Percentiles rank a stretch among this genome's conserved stretches.
Conservation (phyloP, 2,888 invertebrate genomes). For the Melitaea athalia region DNA sequence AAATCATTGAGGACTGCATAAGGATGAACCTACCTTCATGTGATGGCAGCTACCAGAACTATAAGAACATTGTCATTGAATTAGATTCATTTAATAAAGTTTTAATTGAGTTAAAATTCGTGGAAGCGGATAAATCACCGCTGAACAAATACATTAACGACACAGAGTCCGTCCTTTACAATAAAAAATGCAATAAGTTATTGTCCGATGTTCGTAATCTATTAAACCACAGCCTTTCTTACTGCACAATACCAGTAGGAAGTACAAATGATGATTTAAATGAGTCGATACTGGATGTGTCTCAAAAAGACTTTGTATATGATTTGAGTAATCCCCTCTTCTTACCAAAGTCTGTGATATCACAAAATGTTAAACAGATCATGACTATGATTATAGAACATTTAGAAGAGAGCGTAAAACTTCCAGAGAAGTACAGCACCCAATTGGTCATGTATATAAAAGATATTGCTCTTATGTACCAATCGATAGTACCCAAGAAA, state of each 20-base stretch:
- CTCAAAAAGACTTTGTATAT: constrained; percentile 56
- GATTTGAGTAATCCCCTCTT: constrained; percentile 67
- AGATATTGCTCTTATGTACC: constrained; percentile 74
- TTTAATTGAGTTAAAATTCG: constrained; percentile 73
- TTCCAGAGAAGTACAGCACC: constrained; percentile 65
- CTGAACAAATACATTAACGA: constrained; percentile 71
- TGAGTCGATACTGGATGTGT: constrained; percentile 57
- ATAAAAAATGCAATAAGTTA: constrained; percentile 75
- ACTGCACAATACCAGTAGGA: constrained; percentile 63
- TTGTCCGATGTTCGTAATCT: constrained; percentile 63
- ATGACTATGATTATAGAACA: constrained; percentile 67
- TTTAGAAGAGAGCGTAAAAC: constrained; percentile 66
- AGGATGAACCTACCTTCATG: constrained; percentile 69
- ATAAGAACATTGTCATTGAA: constrained; percentile 69
- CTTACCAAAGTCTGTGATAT: constrained; percentile 71
- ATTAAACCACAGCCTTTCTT: constrained; percentile 64
- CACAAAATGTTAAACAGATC: constrained; percentile 67
- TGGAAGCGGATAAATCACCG: constrained; percentile 64
- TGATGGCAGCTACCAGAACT: constrained; percentile 66
- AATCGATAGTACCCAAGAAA: constrained; percentile 69
- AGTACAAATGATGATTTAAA: constrained; percentile 45
- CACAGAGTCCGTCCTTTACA: constrained; percentile 71
- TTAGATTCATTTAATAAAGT: constrained; percentile 74
- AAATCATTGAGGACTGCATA: constrained; percentile 74
- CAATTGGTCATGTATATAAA: constrained; percentile 67